Conservation (phyloP, 2,888 invertebrate species). For the Pachydiplax longipennis region DNA sequence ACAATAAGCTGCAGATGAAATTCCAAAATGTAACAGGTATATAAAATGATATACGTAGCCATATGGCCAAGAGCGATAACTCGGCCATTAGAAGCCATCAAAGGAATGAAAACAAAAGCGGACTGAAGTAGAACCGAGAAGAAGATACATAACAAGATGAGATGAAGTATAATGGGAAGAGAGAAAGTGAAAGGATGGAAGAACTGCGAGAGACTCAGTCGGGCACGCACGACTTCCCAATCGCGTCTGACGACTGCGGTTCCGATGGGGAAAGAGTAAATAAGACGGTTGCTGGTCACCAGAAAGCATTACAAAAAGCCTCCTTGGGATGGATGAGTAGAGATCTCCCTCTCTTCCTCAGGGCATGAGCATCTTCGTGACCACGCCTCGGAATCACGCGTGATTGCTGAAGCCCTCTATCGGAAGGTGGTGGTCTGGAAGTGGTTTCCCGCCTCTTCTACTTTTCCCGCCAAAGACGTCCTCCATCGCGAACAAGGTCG, state of each 20-base stretch:
- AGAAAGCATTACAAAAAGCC: not conserved
- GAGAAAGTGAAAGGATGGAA: not conserved
- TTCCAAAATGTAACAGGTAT: too few relatives aligned
- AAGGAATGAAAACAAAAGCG: too few relatives aligned
- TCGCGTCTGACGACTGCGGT: not conserved
- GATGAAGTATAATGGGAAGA: not conserved
- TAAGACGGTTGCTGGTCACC: conserved; percentile 24
- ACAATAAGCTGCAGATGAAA: too few relatives aligned
- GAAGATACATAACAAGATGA: not conserved
- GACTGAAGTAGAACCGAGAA: not conserved
- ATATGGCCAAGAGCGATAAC: not conserved
- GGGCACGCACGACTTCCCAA: conserved; percentile 21
- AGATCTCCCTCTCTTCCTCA: not conserved
- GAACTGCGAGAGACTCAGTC: not conserved
- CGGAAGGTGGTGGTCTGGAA: not conserved
- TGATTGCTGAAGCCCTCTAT: not conserved
- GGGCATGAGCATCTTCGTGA: not conserved
- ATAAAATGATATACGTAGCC: not conserved
- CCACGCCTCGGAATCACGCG: conserved; percentile 31
- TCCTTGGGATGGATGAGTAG: not conserved
- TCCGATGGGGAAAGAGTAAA: conserved; percentile 2
- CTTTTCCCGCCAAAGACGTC: conserved; percentile 7
- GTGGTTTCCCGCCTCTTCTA: not conserved
- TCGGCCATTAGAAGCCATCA: not conserved
- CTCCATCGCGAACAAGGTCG: not conserved